Percentiles rank a stretch among this genome's conserved stretches.
Conservation (phyloP, 1,140 invertebrate genomes). For the Drosophila willistoni region DNA sequence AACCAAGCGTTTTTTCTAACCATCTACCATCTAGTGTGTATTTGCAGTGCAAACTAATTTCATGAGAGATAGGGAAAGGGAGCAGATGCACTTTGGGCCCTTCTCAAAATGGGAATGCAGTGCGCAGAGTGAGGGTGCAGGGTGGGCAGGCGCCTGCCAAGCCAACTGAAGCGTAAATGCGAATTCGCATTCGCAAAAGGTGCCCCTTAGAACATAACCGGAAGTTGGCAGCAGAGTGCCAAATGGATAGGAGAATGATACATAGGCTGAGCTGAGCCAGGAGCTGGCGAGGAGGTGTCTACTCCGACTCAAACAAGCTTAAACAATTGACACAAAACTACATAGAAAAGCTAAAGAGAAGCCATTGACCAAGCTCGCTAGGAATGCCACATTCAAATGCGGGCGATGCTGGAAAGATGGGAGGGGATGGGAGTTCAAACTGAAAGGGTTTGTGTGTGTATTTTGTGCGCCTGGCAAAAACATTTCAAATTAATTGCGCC, state of each 20-base stretch:
- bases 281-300: constrained; percentile 31
- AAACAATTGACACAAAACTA: constrained; percentile 72
- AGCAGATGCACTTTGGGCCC: constrained; percentile 47
- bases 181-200: constrained; percentile 48
- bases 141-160: constrained; percentile 15
- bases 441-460: constrained; percentile 32
- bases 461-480: constrained; percentile 38
- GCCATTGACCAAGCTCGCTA: constrained; percentile 62
- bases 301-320: constrained; percentile 63
- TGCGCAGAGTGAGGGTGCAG: neutral
- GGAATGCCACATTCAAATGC: constrained; percentile 51
- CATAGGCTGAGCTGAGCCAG: too few species aligned
- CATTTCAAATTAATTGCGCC: constrained; percentile 81
- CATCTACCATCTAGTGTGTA: constrained; percentile 17
- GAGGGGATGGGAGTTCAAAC: neutral
- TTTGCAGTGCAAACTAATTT: constrained; percentile 66
- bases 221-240: constrained; percentile 68
- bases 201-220: constrained; percentile 67
- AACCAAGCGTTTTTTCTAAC: constrained; percentile 66
- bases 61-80: constrained; percentile 8
- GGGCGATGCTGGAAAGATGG: constrained; percentile 16
- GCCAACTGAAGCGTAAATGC: constrained; percentile 71
- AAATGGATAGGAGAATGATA: constrained; percentile 2
- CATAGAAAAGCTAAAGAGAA: constrained; percentile 38
- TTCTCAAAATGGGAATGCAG: neutral